A percentile compares a stretch with the other conserved stretches of the same genome.
phyloP scores from a whole-genome alignment of 2,113 vertebrate species.

The Trogon melanurus region DNA sequence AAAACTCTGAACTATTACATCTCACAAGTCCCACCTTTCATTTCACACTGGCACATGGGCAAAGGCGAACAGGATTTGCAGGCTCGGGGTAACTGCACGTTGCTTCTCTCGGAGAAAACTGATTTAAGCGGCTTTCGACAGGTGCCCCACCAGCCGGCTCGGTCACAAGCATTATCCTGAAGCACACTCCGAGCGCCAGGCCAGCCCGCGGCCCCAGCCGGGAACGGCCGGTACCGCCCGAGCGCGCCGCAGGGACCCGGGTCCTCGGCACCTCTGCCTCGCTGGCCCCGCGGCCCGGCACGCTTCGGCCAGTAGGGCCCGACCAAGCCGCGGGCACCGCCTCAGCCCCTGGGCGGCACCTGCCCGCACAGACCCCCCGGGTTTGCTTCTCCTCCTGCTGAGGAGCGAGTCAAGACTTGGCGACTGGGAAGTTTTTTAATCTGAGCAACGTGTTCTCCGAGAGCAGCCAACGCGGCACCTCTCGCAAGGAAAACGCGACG shows the following conservation, averaged over 20 bases:
- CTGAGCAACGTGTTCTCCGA: fast-evolving
- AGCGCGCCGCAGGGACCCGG: not conserved
- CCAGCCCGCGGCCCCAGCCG: fast-evolving
- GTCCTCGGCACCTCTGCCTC: not conserved
- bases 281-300: fast-evolving
- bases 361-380: fast-evolving
- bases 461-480: not conserved
- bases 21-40: not conserved
- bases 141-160: fast-evolving
- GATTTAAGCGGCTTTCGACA: fast-evolving
- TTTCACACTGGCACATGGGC: fast-evolving
- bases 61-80: fast-evolving
- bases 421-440: too few relatives aligned
- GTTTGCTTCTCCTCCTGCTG: not conserved
- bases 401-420: not conserved
- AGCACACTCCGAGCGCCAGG: fast-evolving
- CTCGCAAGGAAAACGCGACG: fast-evolving
- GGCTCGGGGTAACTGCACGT: fast-evolving
- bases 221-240: fast-evolving
- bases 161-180: not conserved
- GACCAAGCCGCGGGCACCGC: not conserved
- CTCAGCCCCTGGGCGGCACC: not conserved
- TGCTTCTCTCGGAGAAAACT: not conserved
- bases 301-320: not conserved
- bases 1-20: not conserved